Evolutionary conservation across 2,113 vertebrate species (phyloP).

Genomic region (Nipponia nippon): DNA sequence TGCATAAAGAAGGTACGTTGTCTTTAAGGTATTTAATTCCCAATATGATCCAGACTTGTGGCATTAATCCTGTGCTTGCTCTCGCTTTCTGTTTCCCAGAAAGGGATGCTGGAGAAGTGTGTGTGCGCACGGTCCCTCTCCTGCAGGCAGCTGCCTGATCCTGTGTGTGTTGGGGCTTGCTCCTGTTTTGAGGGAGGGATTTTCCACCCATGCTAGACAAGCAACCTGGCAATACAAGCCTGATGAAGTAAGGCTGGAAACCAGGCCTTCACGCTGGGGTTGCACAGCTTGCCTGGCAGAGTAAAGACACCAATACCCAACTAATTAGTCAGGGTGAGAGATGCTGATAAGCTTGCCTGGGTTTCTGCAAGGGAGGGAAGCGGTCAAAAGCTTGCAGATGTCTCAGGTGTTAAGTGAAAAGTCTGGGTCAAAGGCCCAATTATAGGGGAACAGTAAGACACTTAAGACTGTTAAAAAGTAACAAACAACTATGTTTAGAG

Average conservation of each 20-base stretch:
- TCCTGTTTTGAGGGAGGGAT: neutral
- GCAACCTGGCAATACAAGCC: neutral
- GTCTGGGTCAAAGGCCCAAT: neutral
- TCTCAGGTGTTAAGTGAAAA: neutral
- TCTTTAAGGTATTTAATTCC: neutral
- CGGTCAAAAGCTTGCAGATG: neutral
- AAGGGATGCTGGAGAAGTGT: neutral
- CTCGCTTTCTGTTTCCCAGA: neutral
- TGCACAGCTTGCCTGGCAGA: neutral
- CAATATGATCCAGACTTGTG: accelerated
- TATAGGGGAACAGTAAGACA: neutral
- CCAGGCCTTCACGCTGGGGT: neutral
- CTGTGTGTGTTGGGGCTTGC: neutral
- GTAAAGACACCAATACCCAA: neutral
- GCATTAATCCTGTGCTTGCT: neutral
- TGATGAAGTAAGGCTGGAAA: neutral
- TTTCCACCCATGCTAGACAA: neutral
- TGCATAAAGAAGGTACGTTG: accelerated
- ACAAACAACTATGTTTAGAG: neutral
- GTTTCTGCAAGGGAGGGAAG: neutral
- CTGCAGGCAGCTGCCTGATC: neutral
- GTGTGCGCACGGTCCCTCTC: accelerated
- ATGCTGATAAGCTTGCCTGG: neutral
- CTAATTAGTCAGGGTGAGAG: neutral
- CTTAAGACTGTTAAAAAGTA: neutral